phyloP scores from a whole-genome alignment of 1,140 invertebrate genomes.

The Saccostrea glomerata region DNA sequence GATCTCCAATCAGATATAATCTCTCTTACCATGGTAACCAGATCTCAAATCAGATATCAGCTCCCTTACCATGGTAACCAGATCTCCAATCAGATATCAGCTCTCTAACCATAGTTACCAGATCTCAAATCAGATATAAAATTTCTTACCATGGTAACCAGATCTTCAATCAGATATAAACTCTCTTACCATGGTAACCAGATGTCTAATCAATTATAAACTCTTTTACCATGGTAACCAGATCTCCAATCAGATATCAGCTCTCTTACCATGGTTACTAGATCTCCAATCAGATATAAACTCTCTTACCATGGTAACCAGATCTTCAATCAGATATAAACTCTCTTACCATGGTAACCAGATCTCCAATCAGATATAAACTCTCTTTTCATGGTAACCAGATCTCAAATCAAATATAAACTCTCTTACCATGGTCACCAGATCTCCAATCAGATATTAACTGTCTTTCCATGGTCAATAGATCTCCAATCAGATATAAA shows the following conservation, averaged over 20 bases:
- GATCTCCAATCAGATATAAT: neutral
- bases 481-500: neutral
- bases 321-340: too few relatives aligned
- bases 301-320: too few relatives aligned
- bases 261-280: too few relatives aligned
- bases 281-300: too few relatives aligned
- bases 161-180: neutral
- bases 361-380: too few relatives aligned
- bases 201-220: slow-evolving; percentile 93
- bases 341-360: too few relatives aligned
- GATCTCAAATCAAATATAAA: neutral
- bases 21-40: neutral
- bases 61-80: slow-evolving; percentile 89
- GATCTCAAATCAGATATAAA: neutral
- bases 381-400: too few relatives aligned
- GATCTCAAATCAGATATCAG: neutral
- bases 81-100: slow-evolving; percentile 94
- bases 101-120: slow-evolving; percentile 56
- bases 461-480: neutral
- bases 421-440: slow-evolving; percentile 59
- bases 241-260: too few relatives aligned
- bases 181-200: slow-evolving; percentile 75
- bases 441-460: neutral
- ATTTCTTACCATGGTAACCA: neutral
- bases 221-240: slow-evolving; percentile 79